phyloP scores from a whole-genome alignment of 2,113 vertebrate genomes.

The Sylvilagus bachmani region DNA sequence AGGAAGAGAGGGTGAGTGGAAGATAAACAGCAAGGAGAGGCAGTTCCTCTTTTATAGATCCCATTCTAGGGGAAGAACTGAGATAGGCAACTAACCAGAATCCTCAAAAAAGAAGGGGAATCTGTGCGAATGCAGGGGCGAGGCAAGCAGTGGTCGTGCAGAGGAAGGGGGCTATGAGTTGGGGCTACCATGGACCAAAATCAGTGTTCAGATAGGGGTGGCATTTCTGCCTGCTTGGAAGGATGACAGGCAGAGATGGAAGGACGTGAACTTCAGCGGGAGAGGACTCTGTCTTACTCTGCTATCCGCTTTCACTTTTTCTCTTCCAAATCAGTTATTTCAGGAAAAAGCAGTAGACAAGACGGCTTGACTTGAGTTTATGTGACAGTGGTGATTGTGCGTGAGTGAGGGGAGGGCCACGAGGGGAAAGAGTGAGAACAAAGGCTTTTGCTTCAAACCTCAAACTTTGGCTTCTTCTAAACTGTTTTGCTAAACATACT shows the following conservation, averaged over 20 bases:
- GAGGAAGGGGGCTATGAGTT: background rate
- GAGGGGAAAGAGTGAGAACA: background rate
- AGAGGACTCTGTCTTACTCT: background rate
- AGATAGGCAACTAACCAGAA: background rate
- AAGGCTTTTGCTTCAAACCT: background rate
- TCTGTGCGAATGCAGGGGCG: background rate
- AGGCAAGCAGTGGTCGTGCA: background rate
- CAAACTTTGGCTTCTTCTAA: background rate
- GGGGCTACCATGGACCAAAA: background rate
- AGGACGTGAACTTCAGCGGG: background rate
- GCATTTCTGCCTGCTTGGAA: background rate
- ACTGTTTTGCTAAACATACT: background rate
- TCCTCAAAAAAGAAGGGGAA: background rate
- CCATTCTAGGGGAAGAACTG: background rate
- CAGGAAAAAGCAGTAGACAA: background rate
- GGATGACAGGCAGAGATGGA: background rate
- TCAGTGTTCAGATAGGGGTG: background rate
- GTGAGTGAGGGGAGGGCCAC: background rate
- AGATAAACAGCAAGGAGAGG: background rate
- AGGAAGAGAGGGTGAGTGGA: background rate
- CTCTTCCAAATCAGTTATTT: conserved; percentile 42
- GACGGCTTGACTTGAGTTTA: background rate
- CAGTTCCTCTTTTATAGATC: background rate
- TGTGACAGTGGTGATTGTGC: background rate
- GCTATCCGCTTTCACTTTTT: background rate